Conservation (phyloP, 2,888 invertebrate species). For the Volucella zonaria region DNA sequence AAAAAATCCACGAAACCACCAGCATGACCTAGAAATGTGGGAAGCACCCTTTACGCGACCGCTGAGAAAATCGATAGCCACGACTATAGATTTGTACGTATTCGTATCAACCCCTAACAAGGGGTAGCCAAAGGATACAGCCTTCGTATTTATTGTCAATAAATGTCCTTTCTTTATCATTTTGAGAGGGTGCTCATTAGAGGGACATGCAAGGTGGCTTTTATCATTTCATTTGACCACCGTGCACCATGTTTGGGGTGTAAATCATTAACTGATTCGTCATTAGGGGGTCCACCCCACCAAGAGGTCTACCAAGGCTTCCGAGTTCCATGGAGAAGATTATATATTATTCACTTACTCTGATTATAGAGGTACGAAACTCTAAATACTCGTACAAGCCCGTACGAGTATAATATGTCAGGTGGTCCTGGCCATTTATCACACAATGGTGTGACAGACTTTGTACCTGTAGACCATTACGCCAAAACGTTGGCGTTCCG, state of each 20-base stretch:
- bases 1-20: slow-evolving; percentile 45
- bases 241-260: slow-evolving; percentile 24
- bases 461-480: slow-evolving; percentile 15
- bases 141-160: slow-evolving; percentile 39
- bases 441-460: slow-evolving; percentile 27
- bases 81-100: background rate
- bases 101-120: background rate
- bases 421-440: slow-evolving; percentile 44
- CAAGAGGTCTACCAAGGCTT: too few relatives aligned
- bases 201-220: slow-evolving; percentile 14
- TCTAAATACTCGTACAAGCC: too few relatives aligned
- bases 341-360: slow-evolving; percentile 51
- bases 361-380: slow-evolving; percentile 28
- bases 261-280: slow-evolving; percentile 36
- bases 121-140: background rate
- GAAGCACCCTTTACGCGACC: background rate
- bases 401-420: too few relatives aligned
- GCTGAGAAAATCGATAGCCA: slow-evolving; percentile 39
- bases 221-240: slow-evolving; percentile 3
- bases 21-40: slow-evolving; percentile 64
- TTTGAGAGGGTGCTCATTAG: slow-evolving; percentile 1
- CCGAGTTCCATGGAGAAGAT: background rate
- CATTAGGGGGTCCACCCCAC: background rate
- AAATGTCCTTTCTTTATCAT: slow-evolving; percentile 47
- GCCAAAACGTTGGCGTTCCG: slow-evolving; percentile 8